phyloP scores from a whole-genome alignment of 2,888 invertebrate species.

The Nasonia oneida region DNA sequence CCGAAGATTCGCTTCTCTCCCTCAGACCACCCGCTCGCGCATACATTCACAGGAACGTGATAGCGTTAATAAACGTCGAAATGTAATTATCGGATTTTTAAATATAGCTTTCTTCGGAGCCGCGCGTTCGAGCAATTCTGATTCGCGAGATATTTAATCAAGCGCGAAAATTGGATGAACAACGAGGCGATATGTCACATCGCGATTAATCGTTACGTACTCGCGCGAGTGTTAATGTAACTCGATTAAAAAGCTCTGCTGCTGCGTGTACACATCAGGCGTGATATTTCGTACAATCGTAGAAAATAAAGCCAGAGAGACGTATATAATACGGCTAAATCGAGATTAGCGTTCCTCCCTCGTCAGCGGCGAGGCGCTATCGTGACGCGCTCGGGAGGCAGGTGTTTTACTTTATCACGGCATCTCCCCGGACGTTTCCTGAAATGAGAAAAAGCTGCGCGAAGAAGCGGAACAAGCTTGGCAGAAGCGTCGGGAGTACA shows the following conservation, averaged over 20 bases:
- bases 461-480: background rate
- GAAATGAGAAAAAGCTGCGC: slow-evolving; percentile 31
- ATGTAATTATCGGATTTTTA: slow-evolving; percentile 8
- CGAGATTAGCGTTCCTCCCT: background rate
- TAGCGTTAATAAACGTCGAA: slow-evolving; percentile 26
- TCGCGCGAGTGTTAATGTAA: too few species aligned
- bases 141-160: slow-evolving; percentile 21
- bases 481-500: slow-evolving; percentile 1
- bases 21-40: background rate
- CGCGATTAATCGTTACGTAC: too few species aligned
- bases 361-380: background rate
- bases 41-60: background rate
- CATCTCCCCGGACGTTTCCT: slow-evolving; percentile 29
- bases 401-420: slow-evolving; percentile 38
- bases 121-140: slow-evolving; percentile 4
- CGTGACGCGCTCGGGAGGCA: background rate
- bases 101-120: background rate
- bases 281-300: too few species aligned
- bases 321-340: background rate
- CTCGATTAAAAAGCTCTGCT: background rate
- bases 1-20: slow-evolving; percentile 40
- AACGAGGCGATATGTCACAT: too few species aligned
- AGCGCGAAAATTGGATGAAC: slow-evolving; percentile 8
- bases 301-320: background rate
- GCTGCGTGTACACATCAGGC: too few species aligned